A percentile compares a stretch with the other conserved stretches of the same genome.
phyloP scores from a whole-genome alignment of 2,113 vertebrate species.

The Zeus faber region DNA sequence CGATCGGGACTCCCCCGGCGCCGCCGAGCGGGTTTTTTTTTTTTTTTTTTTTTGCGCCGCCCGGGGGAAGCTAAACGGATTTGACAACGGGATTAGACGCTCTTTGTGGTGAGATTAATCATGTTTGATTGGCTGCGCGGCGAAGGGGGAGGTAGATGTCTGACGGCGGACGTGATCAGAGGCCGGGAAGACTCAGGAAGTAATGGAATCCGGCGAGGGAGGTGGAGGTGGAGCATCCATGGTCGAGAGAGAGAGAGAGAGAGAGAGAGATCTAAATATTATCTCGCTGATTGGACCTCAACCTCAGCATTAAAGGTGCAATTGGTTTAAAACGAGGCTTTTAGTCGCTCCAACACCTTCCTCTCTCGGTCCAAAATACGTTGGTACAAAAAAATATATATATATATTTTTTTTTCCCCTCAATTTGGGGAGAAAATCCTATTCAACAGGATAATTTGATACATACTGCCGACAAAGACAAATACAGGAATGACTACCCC shows the following conservation, averaged over 20 bases:
- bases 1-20: constrained; percentile 55
- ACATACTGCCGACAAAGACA: constrained; percentile 18
- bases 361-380: too few species aligned
- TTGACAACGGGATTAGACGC: constrained; percentile 61
- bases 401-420: too few species aligned
- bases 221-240: constrained; percentile 64
- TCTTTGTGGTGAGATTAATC: constrained; percentile 69
- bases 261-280: constrained; percentile 71
- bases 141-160: constrained; percentile 48
- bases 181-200: too few species aligned
- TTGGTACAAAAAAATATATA: constrained; percentile 27
- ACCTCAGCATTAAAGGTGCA: constrained; percentile 16
- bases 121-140: constrained; percentile 73
- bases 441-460: constrained; percentile 41
- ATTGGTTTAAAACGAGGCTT: constrained; percentile 40
- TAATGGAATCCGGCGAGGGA: constrained; percentile 52
- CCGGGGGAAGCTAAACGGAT: constrained; percentile 62
- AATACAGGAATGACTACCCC: constrained; percentile 33
- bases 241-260: too few species aligned
- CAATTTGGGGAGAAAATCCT: constrained; percentile 7
- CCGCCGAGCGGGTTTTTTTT: too few species aligned
- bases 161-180: too few species aligned
- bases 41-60: too few species aligned
- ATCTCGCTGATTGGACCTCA: constrained; percentile 54
- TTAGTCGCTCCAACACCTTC: constrained; percentile 42